Base-by-base conservation (phyloP, 2,888 invertebrate genomes). In the Pteria penguin region DNA sequence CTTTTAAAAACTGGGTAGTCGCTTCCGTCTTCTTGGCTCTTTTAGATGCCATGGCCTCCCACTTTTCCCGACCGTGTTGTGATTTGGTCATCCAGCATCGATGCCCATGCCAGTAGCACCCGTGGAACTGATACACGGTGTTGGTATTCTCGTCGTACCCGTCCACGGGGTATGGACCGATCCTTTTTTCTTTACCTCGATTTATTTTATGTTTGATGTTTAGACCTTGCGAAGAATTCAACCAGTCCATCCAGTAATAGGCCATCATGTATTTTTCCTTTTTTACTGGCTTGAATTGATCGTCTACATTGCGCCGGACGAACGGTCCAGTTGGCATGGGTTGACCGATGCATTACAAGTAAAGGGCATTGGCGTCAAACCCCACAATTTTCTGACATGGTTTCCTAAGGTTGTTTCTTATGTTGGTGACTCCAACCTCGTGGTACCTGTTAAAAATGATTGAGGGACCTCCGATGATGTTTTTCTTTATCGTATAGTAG, bases 311-410 rank as follows among this genome's bases (percentile, higher is more conserved):
- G 2, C 81, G 33, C 14, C 76, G 74, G 4, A 81, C 45, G 29
- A 76, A 81, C 14, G 69, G 62, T 29, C 82, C 80, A 4, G 65
- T 70, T 1, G 82, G 80, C 80, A 82, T 79, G 5, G 72, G 68
- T 36, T 82, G 57, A n/a, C 73, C 78, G 29, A 80, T 76, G n/a
- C 72, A 74, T 31, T 71, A 57, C 3, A 80, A 54, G 55, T 82
- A 80, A 2, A 82, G 62, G 5, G 82, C 78, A 71, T 80, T 80
- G 33, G 79, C 80, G 58, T 82, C 79, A 45, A 74, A 82, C 0
- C 79, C 79, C 4, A 79, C 66, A 54, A 80, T 78, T 3, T 75
- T 57, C 4, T 55, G 27, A 57, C 77, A 80, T 5, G 58, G 57
- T 57, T 66, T 61, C 14, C 11, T 11, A n/a, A 31, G 27, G n/a